Evolutionary conservation across 2,888 invertebrate species (phyloP).

Genomic region (Rhopalosiphum nymphaeae): DNA sequence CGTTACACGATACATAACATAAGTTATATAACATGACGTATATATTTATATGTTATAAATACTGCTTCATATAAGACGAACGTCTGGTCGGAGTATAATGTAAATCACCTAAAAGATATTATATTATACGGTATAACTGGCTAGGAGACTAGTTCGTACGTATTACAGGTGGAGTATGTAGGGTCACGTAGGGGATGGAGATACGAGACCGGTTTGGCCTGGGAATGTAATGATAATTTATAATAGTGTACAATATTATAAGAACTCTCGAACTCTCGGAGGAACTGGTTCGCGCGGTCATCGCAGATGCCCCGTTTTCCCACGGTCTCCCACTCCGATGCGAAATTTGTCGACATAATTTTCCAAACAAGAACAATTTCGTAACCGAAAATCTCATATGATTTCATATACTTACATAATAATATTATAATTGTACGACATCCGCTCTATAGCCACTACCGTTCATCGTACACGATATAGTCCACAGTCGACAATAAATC

Average conservation of each 20-base stretch:
- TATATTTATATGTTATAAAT: not conserved
- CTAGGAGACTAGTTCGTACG: not conserved
- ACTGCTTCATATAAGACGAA: not conserved
- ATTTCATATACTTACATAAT: not conserved
- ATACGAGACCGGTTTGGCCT: constrained; percentile 36
- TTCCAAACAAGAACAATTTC: not conserved
- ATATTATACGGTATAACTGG: not conserved
- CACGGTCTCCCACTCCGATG: constrained; percentile 38
- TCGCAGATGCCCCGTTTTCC: constrained; percentile 13
- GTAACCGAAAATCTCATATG: not conserved
- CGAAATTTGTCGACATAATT: not conserved
- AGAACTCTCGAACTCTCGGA: not conserved
- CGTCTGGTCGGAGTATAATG: not conserved
- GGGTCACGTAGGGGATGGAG: not conserved
- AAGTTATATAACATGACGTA: not conserved
- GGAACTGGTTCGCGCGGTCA: constrained; percentile 9
- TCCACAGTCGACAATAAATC: constrained; percentile 1
- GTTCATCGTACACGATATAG: not conserved
- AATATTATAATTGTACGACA: not conserved
- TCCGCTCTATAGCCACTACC: not conserved
- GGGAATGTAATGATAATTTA: constrained; percentile 21
- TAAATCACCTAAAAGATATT: not conserved
- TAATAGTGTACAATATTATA: constrained; percentile 2
- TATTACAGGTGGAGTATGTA: not conserved
- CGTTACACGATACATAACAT: not conserved